Percentiles rank a stretch among this genome's conserved stretches.
phyloP scores from a whole-genome alignment of 2,888 invertebrate genomes.

The Athripsodes cinereus region DNA sequence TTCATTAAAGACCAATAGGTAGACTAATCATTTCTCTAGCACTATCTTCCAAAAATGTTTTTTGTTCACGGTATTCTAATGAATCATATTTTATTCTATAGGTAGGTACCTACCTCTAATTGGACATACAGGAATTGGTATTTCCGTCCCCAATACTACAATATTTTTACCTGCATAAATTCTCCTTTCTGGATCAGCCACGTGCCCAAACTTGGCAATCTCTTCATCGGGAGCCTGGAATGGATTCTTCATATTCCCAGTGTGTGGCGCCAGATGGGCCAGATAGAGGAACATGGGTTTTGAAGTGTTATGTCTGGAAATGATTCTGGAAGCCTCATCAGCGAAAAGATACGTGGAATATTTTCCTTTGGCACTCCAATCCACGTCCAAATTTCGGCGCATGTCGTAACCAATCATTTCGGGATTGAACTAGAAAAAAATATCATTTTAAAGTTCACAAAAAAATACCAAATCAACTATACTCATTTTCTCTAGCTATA shows the following conservation, averaged over 20 bases:
- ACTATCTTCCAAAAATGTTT: too few species aligned
- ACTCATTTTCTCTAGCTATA: too few species aligned
- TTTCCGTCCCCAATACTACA: too few species aligned
- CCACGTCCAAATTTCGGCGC: slow-evolving; percentile 51
- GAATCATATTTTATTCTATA: too few species aligned
- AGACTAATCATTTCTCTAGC: too few species aligned
- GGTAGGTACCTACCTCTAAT: too few species aligned
- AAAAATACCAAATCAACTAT: too few species aligned
- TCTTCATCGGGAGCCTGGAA: slow-evolving; percentile 69
- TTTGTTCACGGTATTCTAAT: too few species aligned
- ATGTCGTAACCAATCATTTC: slow-evolving; percentile 54
- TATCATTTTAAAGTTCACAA: too few species aligned
- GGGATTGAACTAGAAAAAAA: slow-evolving; percentile 34
- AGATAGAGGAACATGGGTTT: slow-evolving; percentile 63
- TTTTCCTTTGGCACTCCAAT: slow-evolving; percentile 49
- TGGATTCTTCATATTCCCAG: slow-evolving; percentile 55
- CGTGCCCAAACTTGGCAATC: slow-evolving; percentile 60
- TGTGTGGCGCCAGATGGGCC: slow-evolving; percentile 63
- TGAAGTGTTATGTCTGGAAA: slow-evolving; percentile 45
- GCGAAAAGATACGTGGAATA: slow-evolving; percentile 65
- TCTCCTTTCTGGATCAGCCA: slow-evolving; percentile 58
- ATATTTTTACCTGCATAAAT: slow-evolving; percentile 63
- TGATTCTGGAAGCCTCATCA: slow-evolving; percentile 56
- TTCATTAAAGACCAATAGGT: too few species aligned
- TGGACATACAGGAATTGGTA: too few species aligned